Base-by-base conservation (phyloP, 1,140 invertebrate genomes). In the Panulirus ornatus region DNA sequence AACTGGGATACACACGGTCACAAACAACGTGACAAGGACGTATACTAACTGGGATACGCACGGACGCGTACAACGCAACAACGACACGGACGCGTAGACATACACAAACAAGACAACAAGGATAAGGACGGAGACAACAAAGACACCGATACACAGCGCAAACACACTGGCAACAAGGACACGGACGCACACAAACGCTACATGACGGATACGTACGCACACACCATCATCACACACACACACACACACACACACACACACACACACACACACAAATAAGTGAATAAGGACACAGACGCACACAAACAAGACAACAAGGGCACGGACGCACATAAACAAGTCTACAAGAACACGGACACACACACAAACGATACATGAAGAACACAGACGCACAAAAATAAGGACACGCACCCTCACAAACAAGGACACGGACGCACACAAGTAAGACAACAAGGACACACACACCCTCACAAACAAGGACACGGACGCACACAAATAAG, bases 221-320 rank as follows among this genome's bases (percentile, higher is more conserved):
- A 75, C 40, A 75, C n/a, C n/a, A n/a, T n/a, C n/a, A n/a, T n/a
- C 40, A 75, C 40, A 75, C 40, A 75, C 40, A 38, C 40, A 38
- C 40, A 75, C 40, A 75, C 40, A 75, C 40, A 75, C 40, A 75
- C 40, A 75, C 40, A 75, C 40, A 75, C 40, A 75, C 40, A 75
- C 40, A 38, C 16, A 38, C 40, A 75, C 40, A 75, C 40, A 75
- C 58, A 63, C 51, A 54, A 5, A 6, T 47, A 47, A 6, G 44
- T 47, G 44, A 47, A 14, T 22, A 14, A 8, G 22, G 9, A 58
- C 51, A 6, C 51, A 9, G 8, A 6, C 51, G 22, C 30, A 40
- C 70, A 58, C 54, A 58, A 14, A 58, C 54, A 58, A 14, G 22
- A 14, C 16, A 14, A 58, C 54, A 58, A 14, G 22, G 14, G n/a